Conservation (phyloP, 2,113 vertebrate genomes). For the Glareola pratincola region DNA sequence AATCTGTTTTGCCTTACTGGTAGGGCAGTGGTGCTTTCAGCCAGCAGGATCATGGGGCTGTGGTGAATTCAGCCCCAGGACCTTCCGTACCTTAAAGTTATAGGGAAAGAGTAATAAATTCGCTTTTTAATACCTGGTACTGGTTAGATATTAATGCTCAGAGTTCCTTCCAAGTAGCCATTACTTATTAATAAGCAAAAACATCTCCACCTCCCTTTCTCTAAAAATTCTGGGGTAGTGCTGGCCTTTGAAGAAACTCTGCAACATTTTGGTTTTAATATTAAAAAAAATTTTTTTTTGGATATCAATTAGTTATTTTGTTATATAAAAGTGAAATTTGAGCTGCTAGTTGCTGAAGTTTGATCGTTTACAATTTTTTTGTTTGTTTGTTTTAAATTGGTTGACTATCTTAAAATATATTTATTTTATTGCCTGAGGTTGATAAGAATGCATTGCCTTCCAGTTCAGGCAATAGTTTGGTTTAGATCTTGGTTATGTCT, state of each 20-base stretch:
- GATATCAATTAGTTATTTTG: background rate
- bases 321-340: background rate
- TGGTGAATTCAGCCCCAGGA: background rate
- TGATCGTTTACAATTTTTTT: background rate
- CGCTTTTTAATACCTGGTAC: background rate
- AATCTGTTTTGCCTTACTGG: conserved; percentile 9
- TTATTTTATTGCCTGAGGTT: background rate
- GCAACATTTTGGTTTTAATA: background rate
- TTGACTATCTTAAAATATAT: background rate
- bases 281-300: background rate
- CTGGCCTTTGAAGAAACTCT: background rate
- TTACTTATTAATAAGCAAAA: background rate
- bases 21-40: background rate
- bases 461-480: background rate
- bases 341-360: background rate
- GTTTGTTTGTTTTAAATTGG: background rate
- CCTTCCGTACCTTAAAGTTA: background rate
- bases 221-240: background rate
- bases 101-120: background rate
- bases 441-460: background rate
- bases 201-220: background rate
- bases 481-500: background rate
- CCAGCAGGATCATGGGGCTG: background rate
- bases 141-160: conserved; percentile 24
- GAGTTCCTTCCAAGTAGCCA: background rate